Evolutionary conservation across 2,888 invertebrate species (phyloP).

Genomic region (Athalia cordata): DNA sequence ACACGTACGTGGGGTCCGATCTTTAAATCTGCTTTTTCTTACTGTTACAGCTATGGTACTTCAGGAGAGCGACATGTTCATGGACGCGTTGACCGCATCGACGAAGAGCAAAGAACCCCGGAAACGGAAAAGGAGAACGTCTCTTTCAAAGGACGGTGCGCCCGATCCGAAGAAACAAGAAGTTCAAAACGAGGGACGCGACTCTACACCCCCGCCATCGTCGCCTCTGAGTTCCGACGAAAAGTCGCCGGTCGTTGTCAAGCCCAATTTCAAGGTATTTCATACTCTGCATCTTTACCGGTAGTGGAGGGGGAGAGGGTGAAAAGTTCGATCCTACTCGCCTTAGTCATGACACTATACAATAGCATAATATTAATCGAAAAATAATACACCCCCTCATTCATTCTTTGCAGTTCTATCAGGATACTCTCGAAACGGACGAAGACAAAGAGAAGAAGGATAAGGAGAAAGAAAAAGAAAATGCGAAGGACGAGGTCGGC

Average conservation of each 20-base stretch:
- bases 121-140: slow-evolving; percentile 86
- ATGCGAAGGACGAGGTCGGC: slow-evolving; percentile 54
- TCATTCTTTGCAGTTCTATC: slow-evolving; percentile 82
- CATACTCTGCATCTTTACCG: not conserved
- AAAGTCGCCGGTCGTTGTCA: slow-evolving; percentile 70
- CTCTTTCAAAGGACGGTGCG: slow-evolving; percentile 81
- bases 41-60: slow-evolving; percentile 81
- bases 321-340: not conserved
- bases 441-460: slow-evolving; percentile 76
- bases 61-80: slow-evolving; percentile 94
- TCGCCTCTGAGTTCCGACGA: slow-evolving; percentile 65
- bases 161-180: slow-evolving; percentile 77
- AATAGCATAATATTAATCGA: too few species aligned
- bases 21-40: slow-evolving; percentile 15
- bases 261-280: slow-evolving; percentile 74
- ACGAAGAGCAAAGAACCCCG: slow-evolving; percentile 83
- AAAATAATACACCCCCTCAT: not conserved
- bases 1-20: too few species aligned
- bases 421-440: slow-evolving; percentile 89
- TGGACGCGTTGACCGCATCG: slow-evolving; percentile 91
- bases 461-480: slow-evolving; percentile 68
- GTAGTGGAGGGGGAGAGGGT: not conserved
- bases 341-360: not conserved
- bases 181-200: slow-evolving; percentile 64
- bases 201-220: slow-evolving; percentile 73